Evolutionary conservation across 2,797 vertebrate species (phyloP), one percentile per base, ranked within the genome.

Genomic region (Notolabrus celidotus): DNA sequence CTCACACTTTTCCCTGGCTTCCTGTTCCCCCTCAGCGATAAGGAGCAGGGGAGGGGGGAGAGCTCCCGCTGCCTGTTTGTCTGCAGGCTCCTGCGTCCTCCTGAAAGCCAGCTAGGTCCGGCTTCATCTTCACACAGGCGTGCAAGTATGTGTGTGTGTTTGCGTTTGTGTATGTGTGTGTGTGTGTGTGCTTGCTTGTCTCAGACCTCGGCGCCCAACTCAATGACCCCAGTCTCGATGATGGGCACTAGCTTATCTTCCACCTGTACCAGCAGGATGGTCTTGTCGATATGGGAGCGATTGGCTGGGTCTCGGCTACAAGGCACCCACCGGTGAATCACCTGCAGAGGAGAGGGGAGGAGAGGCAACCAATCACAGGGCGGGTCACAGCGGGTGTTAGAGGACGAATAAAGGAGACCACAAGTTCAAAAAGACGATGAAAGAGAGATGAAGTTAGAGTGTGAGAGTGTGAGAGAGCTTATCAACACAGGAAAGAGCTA

Each of bases 311-410:
- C 98, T 93, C 97, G 96, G 94, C 97, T 98, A 95, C 97, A 99
- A 98, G 97, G 97, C 96, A 98, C 96, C 97, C 97, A 99, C 90
- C 97, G 97, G 97, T 99, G 97, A 97, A 99, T 97, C 95, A 99
- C 98, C 97, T 99, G 74, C 62, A 77, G 51, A 39, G 72, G 56
- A 42, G 56, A 42, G 22, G 50, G 75, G 41, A 80, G 31, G 70
- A 34, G n/a, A 33, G 23, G 42, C 0, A 5, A 47, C 1, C 34
- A 53, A 68, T 67, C 15, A 71, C 16, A 76, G 74, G 77, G 41
- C 58, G 31, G 69, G 79, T 72, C 76, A 80, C 31, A 33, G 42
- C 31, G 47, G 22, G 25, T 5, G 27, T 58, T 38, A 46, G 1
- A 12, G 0, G 25, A 1, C 2, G 7, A 50, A 56, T n/a, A 56